Base-by-base conservation (phyloP, 2,888 invertebrate genomes). In the Polyommatus icarus region DNA sequence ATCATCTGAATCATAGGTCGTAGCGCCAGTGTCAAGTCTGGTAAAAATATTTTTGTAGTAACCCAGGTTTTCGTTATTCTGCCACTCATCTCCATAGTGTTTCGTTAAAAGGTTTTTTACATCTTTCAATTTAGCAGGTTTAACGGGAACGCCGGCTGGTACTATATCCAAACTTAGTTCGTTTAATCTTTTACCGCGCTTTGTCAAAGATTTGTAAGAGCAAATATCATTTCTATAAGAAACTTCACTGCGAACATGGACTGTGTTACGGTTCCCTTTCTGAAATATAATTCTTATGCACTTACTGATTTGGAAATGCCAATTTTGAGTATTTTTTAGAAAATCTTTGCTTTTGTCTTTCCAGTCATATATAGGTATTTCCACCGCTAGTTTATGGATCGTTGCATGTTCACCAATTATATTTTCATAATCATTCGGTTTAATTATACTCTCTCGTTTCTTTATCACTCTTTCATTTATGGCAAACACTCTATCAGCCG, bases 251-350 rank as follows among this genome's bases (percentile, higher is more conserved):
- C 71, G 71, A 71, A 71, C 71, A 71, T 71, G 32, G 32, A 71
- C 71, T 71, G 71, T 32, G 12, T 71, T 71, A 32, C 71, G 29
- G 32, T 71, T 71, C 32, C 18, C 29, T 32, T 71, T 71, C 32
- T 75, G 59, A 78, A 76, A 76, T 57, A 76, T 20, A 76, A 78
- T 78, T 78, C 78, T 76, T 76, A 78, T 78, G 71, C 78, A 80
- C 50, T 80, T 80, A 54, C 78, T 79, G 8, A 80, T 80, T 76
- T 80, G 76, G 50, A 80, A 79, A 77, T 80, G 80, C 78, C 77
- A 77, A 77, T 71, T 77, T 78, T 79, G 78, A 61, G 79, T 79
- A 36, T 36, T 76, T 78, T 79, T 79, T 7, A 79, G 77, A 76
- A 77, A 77, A 54, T 80, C 76, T 77, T 79, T 80, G 79, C 73